phyloP scores from a whole-genome alignment of 2,797 vertebrate species.

The Catostomus latipinnis region DNA sequence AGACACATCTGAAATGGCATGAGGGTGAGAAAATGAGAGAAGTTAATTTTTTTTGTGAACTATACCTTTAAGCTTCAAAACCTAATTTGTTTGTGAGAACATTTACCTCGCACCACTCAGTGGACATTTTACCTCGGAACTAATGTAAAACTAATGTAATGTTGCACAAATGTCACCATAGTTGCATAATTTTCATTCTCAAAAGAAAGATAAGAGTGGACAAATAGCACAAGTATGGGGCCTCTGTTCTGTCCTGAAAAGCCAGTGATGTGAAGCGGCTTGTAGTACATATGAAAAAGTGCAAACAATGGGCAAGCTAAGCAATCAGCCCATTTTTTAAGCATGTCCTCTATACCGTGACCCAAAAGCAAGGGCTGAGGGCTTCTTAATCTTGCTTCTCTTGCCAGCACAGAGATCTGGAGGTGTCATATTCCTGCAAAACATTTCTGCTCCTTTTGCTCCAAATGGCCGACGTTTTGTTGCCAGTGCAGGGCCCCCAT shows the following conservation, averaged over 20 bases:
- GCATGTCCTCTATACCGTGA: background rate
- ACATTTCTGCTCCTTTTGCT: constrained; percentile 80
- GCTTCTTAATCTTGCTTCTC: constrained; percentile 59
- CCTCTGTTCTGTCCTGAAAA: constrained; percentile 56
- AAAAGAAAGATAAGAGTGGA: background rate
- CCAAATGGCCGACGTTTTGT: constrained; percentile 83
- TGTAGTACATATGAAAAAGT: constrained; percentile 53
- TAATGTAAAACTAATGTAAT: no score
- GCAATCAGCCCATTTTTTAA: constrained; percentile 37
- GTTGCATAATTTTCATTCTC: background rate
- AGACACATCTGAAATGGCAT: no score
- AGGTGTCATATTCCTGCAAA: constrained; percentile 70
- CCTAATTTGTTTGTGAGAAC: no score
- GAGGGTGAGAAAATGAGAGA: no score
- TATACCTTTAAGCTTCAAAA: no score
- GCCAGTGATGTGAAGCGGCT: constrained; percentile 55
- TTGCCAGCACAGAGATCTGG: constrained; percentile 52
- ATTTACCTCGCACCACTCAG: no score
- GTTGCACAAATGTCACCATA: no score
- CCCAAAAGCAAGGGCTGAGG: constrained; percentile 37
- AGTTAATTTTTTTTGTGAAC: no score
- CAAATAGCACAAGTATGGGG: constrained; percentile 35
- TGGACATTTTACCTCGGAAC: no score
- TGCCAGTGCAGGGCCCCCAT: constrained; percentile 68
- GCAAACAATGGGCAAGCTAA: constrained; percentile 57